Evolutionary conservation across 30 jellyfish, hydroid and myxozoan species (phyloP).

Genomic region (Hydra vulgaris): DNA sequence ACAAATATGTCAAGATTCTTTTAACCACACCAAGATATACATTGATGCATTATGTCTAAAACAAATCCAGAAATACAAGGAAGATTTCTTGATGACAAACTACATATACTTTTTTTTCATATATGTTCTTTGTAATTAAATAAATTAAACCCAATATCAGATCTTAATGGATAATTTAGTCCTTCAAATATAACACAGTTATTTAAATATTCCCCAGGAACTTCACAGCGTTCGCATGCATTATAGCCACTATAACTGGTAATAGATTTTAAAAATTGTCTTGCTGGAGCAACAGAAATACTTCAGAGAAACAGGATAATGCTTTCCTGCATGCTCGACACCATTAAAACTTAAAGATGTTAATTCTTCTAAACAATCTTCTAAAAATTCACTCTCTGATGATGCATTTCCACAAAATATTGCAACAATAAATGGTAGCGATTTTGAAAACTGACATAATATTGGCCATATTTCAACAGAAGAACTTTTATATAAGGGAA

Average conservation of each 20-base stretch:
- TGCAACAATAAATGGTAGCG: not conserved
- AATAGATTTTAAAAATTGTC: too few relatives aligned
- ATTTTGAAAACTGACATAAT: constrained; percentile 18
- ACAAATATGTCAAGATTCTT: too few relatives aligned
- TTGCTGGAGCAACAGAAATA: not conserved
- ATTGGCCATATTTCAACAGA: constrained; percentile 42
- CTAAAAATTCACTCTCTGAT: constrained; percentile 1
- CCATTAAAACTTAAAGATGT: not conserved
- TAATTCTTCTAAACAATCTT: constrained; percentile 17
- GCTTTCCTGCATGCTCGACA: not conserved
- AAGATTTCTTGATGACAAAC: not conserved
- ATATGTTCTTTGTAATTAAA: not conserved
- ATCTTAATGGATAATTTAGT: not conserved
- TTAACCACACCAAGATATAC: too few relatives aligned
- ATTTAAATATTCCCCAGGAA: not conserved
- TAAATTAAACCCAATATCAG: not conserved
- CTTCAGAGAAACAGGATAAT: not conserved
- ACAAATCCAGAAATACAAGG: too few relatives aligned
- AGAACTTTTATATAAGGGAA: constrained; percentile 22
- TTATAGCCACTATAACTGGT: not conserved
- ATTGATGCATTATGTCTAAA: too few relatives aligned
- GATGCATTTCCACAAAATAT: constrained; percentile 8
- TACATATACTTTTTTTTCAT: too few relatives aligned
- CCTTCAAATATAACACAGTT: not conserved
- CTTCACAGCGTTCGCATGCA: not conserved